A percentile compares a stretch with the other conserved stretches of the same genome.
Evolutionary conservation across 2,113 vertebrate species (phyloP).

Genomic region (Lasiurus borealis): DNA sequence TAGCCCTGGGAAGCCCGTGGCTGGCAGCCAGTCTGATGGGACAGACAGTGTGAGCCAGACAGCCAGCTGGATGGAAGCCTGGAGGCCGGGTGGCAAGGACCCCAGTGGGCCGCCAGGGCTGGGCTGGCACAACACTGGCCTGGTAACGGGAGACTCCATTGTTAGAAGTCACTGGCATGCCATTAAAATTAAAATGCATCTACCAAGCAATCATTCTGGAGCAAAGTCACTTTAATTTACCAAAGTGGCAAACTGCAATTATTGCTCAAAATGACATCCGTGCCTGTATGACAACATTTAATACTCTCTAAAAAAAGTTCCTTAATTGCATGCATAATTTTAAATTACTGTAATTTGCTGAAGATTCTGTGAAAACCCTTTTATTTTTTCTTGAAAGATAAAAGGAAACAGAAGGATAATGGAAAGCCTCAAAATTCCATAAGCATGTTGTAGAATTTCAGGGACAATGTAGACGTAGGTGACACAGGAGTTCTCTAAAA

Average conservation of each 20-base stretch:
- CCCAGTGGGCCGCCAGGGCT: neutral
- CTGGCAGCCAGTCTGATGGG: neutral
- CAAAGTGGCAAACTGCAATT: constrained; percentile 80
- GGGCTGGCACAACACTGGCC: neutral
- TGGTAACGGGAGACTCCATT: neutral
- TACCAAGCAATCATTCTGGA: constrained; percentile 48
- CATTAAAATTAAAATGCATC: constrained; percentile 52
- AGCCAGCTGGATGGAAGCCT: neutral
- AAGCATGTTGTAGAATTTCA: constrained; percentile 39
- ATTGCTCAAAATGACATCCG: constrained; percentile 79
- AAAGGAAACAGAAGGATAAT: constrained; percentile 70
- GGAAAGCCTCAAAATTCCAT: constrained; percentile 57
- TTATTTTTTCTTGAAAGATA: constrained; percentile 52
- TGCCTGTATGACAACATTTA: constrained; percentile 81
- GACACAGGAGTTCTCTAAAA: constrained; percentile 3
- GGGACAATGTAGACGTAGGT: neutral
- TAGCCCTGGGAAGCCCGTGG: neutral
- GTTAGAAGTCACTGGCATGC: neutral
- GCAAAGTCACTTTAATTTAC: constrained; percentile 80
- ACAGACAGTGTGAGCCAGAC: neutral
- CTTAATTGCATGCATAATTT: constrained; percentile 82
- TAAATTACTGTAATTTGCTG: constrained; percentile 83
- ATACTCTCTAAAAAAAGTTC: constrained; percentile 75
- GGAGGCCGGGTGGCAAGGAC: neutral
- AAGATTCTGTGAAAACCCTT: constrained; percentile 75